Evolutionary conservation across 2,113 vertebrate genomes (phyloP).

Genomic region (Lota lota): DNA sequence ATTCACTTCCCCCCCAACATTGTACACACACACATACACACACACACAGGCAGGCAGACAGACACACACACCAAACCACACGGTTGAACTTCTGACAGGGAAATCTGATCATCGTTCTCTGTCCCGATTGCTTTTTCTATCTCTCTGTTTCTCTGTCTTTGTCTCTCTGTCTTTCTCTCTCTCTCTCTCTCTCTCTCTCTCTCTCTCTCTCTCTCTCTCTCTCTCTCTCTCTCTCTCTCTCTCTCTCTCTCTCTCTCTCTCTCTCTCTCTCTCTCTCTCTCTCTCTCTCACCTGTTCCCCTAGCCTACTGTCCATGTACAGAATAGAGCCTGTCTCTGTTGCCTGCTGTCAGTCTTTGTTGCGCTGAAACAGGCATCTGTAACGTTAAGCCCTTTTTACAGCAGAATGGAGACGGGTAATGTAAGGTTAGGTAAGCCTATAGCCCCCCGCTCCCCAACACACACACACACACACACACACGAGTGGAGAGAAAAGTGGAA

Average conservation of each 20-base stretch:
- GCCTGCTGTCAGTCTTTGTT: constrained; percentile 45
- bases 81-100: constrained; percentile 31
- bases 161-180: constrained; percentile 20
- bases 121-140: constrained; percentile 30
- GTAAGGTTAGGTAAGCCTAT: constrained; percentile 59
- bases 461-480: too few relatives aligned
- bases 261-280: constrained; percentile 9
- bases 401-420: constrained; percentile 33
- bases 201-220: constrained; percentile 21
- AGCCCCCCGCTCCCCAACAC: constrained; percentile 41
- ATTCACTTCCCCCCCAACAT: neutral
- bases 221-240: constrained; percentile 9
- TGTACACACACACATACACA: neutral
- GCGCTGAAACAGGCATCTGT: constrained; percentile 55
- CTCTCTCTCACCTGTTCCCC: constrained; percentile 48
- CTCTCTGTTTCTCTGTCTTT: constrained; percentile 2
- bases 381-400: constrained; percentile 71
- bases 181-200: constrained; percentile 6
- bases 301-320: neutral
- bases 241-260: constrained; percentile 20
- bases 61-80: neutral
- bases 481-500: too few relatives aligned
- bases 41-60: neutral
- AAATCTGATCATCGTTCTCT: constrained; percentile 46
- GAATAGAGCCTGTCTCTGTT: constrained; percentile 52